A percentile compares a stretch with the other conserved stretches of the same genome.
These are phyloP conservation scores for Graptemys geographica DNA, from an alignment of 2,797 vertebrate genomes.

Conservation along the genomic window DNA sequence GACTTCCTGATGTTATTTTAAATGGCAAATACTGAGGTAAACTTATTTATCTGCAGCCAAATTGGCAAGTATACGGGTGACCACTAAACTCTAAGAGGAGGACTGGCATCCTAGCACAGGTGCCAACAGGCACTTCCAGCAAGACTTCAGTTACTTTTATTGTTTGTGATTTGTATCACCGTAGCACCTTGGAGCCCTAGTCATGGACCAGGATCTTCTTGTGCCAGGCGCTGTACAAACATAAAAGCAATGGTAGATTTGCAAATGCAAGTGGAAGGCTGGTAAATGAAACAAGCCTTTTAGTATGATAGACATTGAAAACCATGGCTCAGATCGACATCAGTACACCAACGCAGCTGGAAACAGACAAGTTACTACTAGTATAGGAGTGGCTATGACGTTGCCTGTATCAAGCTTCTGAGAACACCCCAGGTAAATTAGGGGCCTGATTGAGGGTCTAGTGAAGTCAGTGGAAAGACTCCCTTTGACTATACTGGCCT, in stretches of 20 bases:
- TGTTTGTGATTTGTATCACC: background rate
- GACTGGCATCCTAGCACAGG: background rate
- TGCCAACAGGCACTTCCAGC: background rate
- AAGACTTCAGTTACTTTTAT: background rate
- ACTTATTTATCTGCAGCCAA: slow-evolving; percentile 15
- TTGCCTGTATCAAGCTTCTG: background rate
- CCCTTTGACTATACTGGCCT: rapidly evolving
- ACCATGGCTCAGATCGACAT: background rate
- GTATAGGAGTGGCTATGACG: background rate
- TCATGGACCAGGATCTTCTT: background rate
- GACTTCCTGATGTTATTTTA: background rate
- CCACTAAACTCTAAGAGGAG: background rate
- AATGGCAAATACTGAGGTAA: slow-evolving; percentile 55
- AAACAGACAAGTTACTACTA: background rate
- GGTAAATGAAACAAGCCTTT: background rate
- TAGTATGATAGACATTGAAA: background rate
- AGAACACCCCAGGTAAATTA: background rate
- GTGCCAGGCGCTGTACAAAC: background rate
- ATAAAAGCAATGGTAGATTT: background rate
- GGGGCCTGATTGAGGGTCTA: background rate
- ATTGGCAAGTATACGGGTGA: slow-evolving; percentile 22
- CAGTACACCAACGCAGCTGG: background rate
- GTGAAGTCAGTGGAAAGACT: background rate
- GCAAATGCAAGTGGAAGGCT: background rate
- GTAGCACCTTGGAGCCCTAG: background rate